Evolutionary conservation across 2,888 invertebrate genomes (phyloP).

Genomic region (Biston betularia): DNA sequence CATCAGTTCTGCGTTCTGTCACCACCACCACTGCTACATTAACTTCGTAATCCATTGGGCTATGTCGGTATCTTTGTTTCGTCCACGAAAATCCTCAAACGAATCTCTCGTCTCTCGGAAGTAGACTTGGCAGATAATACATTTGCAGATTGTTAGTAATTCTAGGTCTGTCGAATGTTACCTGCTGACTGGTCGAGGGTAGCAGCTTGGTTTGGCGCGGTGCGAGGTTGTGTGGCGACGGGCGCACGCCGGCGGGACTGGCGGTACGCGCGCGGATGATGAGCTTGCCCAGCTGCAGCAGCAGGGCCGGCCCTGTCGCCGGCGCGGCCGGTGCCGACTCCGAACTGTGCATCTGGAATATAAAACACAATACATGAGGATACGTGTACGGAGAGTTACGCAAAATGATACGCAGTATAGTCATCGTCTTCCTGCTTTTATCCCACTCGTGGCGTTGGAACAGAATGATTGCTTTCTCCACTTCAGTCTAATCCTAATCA

Average conservation of each 20-base stretch:
- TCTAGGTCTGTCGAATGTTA: slow-evolving; percentile 8
- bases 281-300: slow-evolving; percentile 87
- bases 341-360: slow-evolving; percentile 81
- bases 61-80: no score
- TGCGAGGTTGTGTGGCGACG: slow-evolving; percentile 55
- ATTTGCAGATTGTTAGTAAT: neutral
- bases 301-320: slow-evolving; percentile 79
- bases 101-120: no score
- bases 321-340: slow-evolving; percentile 68
- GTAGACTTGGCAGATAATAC: neutral
- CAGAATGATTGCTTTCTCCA: no score
- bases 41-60: no score
- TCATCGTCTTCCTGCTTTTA: no score
- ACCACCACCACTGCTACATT: no score
- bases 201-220: slow-evolving; percentile 24
- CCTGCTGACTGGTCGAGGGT: slow-evolving; percentile 48
- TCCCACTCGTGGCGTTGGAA: no score
- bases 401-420: no score
- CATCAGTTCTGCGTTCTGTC: no score
- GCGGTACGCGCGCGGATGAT: slow-evolving; percentile 87
- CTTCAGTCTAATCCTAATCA: no score
- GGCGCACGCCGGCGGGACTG: slow-evolving; percentile 70
- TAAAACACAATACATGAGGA: neutral
- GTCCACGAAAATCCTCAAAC: no score
- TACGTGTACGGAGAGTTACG: no score